Conservation (phyloP, 2,113 vertebrate genomes). For the Rattus rattus region DNA sequence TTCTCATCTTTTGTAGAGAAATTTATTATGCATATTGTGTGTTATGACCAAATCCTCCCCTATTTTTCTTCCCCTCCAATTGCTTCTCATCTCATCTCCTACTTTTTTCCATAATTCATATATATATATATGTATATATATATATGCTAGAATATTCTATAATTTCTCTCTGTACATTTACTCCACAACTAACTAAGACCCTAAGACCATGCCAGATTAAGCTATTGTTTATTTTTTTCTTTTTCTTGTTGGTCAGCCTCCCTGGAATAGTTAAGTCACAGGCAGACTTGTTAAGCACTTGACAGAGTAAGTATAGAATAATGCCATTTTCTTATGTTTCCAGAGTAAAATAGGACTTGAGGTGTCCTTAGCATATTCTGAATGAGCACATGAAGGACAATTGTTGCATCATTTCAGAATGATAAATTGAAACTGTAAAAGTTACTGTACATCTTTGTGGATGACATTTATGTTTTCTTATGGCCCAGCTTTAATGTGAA, state of each 20-base stretch:
- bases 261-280: not conserved
- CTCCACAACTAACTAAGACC: not conserved
- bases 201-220: not conserved
- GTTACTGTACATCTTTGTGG: not conserved
- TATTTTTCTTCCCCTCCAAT: not conserved
- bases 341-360: not conserved
- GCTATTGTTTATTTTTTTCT: not conserved
- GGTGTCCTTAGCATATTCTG: not conserved
- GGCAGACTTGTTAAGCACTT: not conserved
- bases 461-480: not conserved
- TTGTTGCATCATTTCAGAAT: not conserved
- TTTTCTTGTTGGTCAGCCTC: not conserved
- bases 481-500: not conserved
- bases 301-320: not conserved
- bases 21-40: not conserved
- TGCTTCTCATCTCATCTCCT: not conserved
- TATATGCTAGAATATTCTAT: not conserved
- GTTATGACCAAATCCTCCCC: not conserved
- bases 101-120: not conserved
- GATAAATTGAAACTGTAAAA: not conserved
- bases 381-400: not conserved
- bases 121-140: not conserved
- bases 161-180: not conserved
- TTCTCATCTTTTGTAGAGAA: not conserved
- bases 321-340: not conserved